Evolutionary conservation across 1,140 invertebrate genomes (phyloP).

Genomic region (Drosophila grimshawi): DNA sequence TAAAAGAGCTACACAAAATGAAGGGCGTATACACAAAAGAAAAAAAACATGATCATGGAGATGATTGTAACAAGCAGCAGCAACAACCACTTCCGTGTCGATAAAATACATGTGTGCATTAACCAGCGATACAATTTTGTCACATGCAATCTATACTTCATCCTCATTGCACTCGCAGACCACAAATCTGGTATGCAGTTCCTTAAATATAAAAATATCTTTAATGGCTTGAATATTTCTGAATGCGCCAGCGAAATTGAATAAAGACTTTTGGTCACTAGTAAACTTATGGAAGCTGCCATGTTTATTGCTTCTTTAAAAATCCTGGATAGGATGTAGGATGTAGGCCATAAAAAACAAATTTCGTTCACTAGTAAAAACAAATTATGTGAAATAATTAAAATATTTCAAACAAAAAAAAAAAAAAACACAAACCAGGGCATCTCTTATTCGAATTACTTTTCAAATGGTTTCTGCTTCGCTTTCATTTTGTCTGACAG

Average conservation of each 20-base stretch:
- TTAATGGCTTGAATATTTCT: no score
- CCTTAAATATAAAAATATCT: background rate
- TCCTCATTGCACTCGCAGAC: background rate
- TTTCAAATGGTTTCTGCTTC: no score
- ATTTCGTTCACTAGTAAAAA: no score
- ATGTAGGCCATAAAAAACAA: background rate
- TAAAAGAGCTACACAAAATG: background rate
- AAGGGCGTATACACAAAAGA: background rate
- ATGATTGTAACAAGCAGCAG: slow-evolving; percentile 10
- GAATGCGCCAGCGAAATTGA: no score
- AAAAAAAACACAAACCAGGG: background rate
- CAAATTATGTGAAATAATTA: background rate
- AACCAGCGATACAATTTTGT: background rate
- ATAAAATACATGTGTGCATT: slow-evolving; percentile 4
- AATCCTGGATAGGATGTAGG: no score
- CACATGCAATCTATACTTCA: background rate
- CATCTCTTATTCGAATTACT: background rate
- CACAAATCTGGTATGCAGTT: background rate
- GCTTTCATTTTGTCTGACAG: slow-evolving; percentile 29
- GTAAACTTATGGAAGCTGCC: no score
- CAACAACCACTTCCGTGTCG: background rate
- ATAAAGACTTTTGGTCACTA: no score
- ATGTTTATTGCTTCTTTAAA: no score
- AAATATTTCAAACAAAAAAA: no score
- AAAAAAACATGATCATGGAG: background rate